Evolutionary conservation across 2,888 invertebrate species (phyloP), one percentile per base, ranked within the genome.

Genomic region (Acholoe squamosa): DNA sequence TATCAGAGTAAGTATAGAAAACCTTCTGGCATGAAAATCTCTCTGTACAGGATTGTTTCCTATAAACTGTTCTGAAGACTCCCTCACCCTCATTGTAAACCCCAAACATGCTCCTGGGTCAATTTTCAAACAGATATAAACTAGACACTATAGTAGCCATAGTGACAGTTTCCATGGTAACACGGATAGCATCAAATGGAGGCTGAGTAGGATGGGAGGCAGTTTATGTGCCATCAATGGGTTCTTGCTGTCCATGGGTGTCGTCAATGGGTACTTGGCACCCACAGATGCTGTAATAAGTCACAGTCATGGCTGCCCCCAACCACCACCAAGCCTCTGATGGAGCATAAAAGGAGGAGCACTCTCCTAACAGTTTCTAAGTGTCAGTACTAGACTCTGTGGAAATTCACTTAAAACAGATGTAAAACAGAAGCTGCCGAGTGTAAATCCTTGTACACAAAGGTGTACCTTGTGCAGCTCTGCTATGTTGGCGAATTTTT

Each of bases 261-360:
- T 25, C 71, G 71, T 25, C 71, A 71, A 71, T 71, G 71, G 71
- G 71, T 71, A 71, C 71, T 71, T 71, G 28, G 28, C 28, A 1
- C 1, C 14, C 25, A 7, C 71, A 28, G 71, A n/a, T n/a, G n/a
- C 28, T 28, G 71, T 28, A 71, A 71, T 71, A 71, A 28, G 28
- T 71, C 71, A 71, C 28, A 3, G 31, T 71, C 71, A 71, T 71
- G 71, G 71, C 71, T 0, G 71, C 71, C 28, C 43, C 0, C 28
- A n/a, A n/a, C n/a, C 25, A 25, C 71, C 28, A 28, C 71, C 28
- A 7, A 71, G 61, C 25, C 71, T 25, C 71, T 71, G 28, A 71
- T 71, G 71, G 71, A 71, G 71, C 71, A 71, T 71, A 71, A 71
- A 71, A 28, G 71, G 25, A 25, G 71, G n/a, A 43, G 43, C 43